These are phyloP conservation scores for Rhodophaea formosa DNA, from an alignment of 2,888 invertebrate species.

Conservation along the genomic window DNA sequence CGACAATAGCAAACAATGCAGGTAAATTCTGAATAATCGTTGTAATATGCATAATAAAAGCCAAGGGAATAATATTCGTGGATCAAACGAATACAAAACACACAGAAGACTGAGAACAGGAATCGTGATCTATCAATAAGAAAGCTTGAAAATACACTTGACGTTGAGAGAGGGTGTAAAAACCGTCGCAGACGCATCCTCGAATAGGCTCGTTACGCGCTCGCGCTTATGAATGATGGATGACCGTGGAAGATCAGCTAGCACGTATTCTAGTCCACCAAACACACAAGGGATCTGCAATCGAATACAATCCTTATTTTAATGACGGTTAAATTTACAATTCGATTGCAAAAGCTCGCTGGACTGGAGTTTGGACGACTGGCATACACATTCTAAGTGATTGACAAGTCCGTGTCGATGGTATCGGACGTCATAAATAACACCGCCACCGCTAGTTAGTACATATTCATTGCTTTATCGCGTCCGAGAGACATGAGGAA, in stretches of 20 bases:
- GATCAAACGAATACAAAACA: constrained; percentile 31
- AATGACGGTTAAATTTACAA: constrained; percentile 40
- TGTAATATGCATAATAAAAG: constrained; percentile 11
- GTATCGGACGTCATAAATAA: constrained; percentile 75
- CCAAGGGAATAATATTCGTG: constrained; percentile 28
- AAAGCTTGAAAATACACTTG: constrained; percentile 34
- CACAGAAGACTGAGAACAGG: constrained; percentile 10
- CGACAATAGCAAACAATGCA: constrained; percentile 56
- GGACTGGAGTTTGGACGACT: constrained; percentile 51
- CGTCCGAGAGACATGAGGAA: constrained; percentile 36
- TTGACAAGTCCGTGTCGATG: constrained; percentile 78
- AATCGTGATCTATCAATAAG: constrained; percentile 62
- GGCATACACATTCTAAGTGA: constrained; percentile 51
- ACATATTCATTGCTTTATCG: constrained; percentile 68
- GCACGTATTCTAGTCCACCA: constrained; percentile 36
- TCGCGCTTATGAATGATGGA: constrained; percentile 71
- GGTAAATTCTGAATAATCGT: constrained; percentile 16
- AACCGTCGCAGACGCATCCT: constrained; percentile 55
- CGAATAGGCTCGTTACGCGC: constrained; percentile 77
- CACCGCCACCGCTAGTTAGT: constrained; percentile 75
- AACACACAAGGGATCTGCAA: constrained; percentile 5
- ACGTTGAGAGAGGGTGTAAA: constrained; percentile 56
- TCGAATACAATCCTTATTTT: constrained; percentile 36
- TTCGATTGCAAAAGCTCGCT: constrained; percentile 33
- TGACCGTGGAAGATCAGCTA: constrained; percentile 65